Percentiles rank a stretch among this genome's conserved stretches.
Evolutionary conservation across 2,797 vertebrate species (phyloP).

Genomic region (Notolepis coatsorum): DNA sequence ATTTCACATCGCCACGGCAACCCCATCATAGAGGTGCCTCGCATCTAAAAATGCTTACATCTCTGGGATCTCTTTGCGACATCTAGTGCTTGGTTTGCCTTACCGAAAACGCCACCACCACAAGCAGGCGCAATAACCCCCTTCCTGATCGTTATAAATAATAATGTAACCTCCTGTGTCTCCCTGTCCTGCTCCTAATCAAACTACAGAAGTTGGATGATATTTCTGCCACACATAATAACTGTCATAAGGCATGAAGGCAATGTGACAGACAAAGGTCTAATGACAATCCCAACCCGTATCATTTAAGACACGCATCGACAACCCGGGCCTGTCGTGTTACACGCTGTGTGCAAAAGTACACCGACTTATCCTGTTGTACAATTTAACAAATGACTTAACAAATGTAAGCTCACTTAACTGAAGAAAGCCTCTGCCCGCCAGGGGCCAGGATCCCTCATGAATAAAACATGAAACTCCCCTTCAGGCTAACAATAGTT

Average conservation of each 20-base stretch:
- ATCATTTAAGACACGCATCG: constrained; percentile 8
- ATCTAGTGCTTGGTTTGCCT: not conserved
- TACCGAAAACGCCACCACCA: too few relatives aligned
- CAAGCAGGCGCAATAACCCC: too few relatives aligned
- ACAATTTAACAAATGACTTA: constrained; percentile 74
- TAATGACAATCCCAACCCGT: not conserved
- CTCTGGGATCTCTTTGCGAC: constrained; percentile 27
- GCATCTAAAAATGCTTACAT: too few relatives aligned
- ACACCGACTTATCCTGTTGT: constrained; percentile 53
- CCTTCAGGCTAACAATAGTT: constrained; percentile 33
- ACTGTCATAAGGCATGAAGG: not conserved
- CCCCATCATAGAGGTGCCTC: too few relatives aligned
- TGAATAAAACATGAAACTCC: constrained; percentile 75
- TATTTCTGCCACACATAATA: not conserved
- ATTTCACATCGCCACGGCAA: too few relatives aligned
- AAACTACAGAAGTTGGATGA: not conserved
- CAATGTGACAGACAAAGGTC: not conserved
- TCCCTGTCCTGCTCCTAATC: not conserved
- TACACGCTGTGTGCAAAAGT: constrained; percentile 35
- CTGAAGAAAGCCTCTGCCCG: constrained; percentile 43
- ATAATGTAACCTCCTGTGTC: not conserved
- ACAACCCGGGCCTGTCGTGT: not conserved
- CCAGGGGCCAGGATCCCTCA: constrained; percentile 53
- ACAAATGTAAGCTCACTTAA: constrained; percentile 74
- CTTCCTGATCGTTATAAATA: too few relatives aligned